Percentiles rank a stretch among this genome's conserved stretches.
These are phyloP conservation scores for Apteryx owenii DNA, from an alignment of 2,113 vertebrate genomes.

Conservation along the genomic window DNA sequence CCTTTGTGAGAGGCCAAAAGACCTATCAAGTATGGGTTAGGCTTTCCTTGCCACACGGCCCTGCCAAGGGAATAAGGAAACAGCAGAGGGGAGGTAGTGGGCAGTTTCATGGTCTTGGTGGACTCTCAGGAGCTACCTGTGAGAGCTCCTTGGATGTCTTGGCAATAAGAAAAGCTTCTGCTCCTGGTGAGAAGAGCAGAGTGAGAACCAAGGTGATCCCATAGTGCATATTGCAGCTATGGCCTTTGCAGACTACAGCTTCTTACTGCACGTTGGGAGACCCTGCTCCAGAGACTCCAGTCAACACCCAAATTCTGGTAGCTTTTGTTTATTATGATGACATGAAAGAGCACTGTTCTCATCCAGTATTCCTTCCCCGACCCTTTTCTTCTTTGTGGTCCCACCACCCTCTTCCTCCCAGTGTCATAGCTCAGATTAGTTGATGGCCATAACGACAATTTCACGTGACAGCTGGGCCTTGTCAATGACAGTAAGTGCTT, in stretches of 20 bases:
- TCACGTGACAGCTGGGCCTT: neutral
- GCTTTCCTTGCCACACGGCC: neutral
- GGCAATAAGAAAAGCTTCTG: neutral
- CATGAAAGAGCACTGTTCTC: neutral
- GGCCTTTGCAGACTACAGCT: neutral
- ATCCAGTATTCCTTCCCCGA: neutral
- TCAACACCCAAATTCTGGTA: neutral
- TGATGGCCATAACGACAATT: neutral
- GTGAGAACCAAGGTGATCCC: neutral
- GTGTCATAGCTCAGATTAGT: neutral
- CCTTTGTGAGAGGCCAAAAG: neutral
- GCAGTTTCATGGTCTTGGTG: neutral
- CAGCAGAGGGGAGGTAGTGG: neutral
- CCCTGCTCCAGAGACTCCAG: rapidly evolving
- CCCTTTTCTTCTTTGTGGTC: neutral
- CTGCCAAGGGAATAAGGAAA: neutral
- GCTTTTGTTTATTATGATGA: neutral
- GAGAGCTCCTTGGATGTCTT: neutral
- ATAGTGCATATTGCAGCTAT: rapidly evolving
- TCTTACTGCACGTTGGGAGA: neutral
- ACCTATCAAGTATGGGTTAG: rapidly evolving
- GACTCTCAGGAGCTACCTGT: neutral
- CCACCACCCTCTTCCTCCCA: neutral
- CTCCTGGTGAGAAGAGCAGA: neutral
- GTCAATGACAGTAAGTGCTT: conserved; percentile 56